Percentiles rank a stretch among this genome's conserved stretches.
Conservation (phyloP, 2,113 vertebrate genomes). For the Antechinus stuartii region DNA sequence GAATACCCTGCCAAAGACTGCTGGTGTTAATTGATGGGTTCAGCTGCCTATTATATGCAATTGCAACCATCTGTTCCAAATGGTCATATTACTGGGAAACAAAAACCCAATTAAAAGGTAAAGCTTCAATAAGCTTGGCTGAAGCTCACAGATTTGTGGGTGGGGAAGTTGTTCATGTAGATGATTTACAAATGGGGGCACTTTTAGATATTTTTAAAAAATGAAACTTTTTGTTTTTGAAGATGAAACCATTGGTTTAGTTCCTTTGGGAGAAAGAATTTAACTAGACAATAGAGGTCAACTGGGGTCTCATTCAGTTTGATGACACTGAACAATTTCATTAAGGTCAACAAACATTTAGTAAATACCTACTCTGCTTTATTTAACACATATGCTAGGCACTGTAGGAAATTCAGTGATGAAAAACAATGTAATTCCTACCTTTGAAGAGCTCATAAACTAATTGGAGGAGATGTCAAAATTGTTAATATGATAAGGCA, state of each 20-base stretch:
- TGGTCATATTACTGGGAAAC: slow-evolving; percentile 24
- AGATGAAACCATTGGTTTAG: neutral
- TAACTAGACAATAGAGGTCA: neutral
- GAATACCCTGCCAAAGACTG: slow-evolving; percentile 8
- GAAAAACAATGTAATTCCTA: neutral
- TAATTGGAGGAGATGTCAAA: neutral
- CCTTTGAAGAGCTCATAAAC: neutral
- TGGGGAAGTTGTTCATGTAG: slow-evolving; percentile 3
- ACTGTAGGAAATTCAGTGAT: neutral
- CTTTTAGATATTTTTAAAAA: neutral
- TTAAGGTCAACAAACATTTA: neutral
- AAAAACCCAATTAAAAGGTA: slow-evolving; percentile 37
- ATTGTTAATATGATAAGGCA: neutral
- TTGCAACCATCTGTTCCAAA: slow-evolving; percentile 60
- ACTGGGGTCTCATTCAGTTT: neutral
- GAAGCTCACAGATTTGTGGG: slow-evolving; percentile 33
- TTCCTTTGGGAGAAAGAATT: neutral
- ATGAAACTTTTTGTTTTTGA: neutral
- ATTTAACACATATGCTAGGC: neutral
- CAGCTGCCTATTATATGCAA: slow-evolving; percentile 33
- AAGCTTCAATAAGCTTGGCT: slow-evolving; percentile 26
- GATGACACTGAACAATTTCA: neutral
- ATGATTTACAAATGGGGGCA: slow-evolving; percentile 49
- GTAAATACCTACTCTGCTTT: neutral
- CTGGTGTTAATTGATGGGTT: slow-evolving; percentile 40